A percentile compares a stretch with the other conserved stretches of the same genome.
Conservation (phyloP, 2,797 vertebrate species). For the Melanogrammus aeglefinus region DNA sequence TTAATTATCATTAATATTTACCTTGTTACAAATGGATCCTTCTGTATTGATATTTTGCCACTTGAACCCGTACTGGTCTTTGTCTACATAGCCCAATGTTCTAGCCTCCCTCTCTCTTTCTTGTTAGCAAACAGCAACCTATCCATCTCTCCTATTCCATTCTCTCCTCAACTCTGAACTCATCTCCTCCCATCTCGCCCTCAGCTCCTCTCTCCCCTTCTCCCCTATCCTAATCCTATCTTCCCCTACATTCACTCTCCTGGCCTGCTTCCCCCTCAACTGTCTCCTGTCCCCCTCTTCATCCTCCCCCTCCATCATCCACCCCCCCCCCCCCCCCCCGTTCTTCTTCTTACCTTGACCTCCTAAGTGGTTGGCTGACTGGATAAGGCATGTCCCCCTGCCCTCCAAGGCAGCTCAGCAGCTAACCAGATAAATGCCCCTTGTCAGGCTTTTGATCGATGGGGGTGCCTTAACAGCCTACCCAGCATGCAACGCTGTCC, state of each 20-base stretch:
- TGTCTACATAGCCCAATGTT: too few species aligned
- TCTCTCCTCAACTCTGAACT: not conserved
- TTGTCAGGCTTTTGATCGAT: not conserved
- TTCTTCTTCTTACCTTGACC: not conserved
- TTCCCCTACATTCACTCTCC: not conserved
- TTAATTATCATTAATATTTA: too few species aligned
- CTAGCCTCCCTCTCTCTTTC: not conserved
- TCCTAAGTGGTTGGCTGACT: constrained; percentile 4
- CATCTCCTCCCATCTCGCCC: not conserved
- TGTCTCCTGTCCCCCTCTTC: not conserved
- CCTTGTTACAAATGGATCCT: too few species aligned
- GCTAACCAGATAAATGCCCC: not conserved
- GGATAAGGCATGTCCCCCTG: not conserved
- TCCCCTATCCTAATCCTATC: not conserved
- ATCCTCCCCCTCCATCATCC: not conserved
- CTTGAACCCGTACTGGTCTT: not conserved
- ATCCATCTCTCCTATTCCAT: not conserved
- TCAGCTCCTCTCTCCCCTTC: not conserved
- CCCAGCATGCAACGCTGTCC: not conserved
- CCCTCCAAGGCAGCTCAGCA: not conserved
- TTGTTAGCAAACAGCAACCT: not conserved
- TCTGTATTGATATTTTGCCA: too few species aligned
- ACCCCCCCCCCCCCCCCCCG: not conserved
- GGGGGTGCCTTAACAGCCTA: not conserved
- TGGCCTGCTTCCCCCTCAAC: not conserved